These are phyloP conservation scores for Beaufortia kweichowensis DNA, from an alignment of 2,113 vertebrate species.

Conservation along the genomic window DNA sequence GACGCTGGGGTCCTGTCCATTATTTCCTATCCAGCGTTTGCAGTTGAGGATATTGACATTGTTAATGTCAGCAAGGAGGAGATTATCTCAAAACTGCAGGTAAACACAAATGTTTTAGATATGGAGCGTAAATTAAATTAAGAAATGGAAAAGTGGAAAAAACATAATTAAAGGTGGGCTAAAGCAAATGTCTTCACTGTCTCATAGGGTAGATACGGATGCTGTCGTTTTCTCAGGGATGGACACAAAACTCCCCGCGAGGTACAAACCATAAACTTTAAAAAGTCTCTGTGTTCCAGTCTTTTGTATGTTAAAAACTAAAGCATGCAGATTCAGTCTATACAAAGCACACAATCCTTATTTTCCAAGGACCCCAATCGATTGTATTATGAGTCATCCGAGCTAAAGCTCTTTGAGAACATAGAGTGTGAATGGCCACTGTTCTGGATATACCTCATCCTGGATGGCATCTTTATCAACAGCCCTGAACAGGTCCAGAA, in stretches of 20 bases:
- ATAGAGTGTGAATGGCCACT: constrained; percentile 97
- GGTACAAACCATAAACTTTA: constrained; percentile 64
- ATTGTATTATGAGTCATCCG: constrained; percentile 91
- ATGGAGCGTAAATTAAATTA: not conserved
- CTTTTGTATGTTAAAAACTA: not conserved
- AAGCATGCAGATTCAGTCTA: not conserved
- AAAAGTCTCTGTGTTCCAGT: not conserved
- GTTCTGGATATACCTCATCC: constrained; percentile 96
- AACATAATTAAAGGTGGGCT: not conserved
- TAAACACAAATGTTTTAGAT: not conserved
- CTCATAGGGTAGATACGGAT: constrained; percentile 89
- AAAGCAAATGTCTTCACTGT: not conserved
- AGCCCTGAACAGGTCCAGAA: constrained; percentile 83
- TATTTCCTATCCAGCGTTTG: constrained; percentile 92
- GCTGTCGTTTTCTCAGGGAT: constrained; percentile 92
- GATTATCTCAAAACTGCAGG: constrained; percentile 91
- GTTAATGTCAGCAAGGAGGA: constrained; percentile 92
- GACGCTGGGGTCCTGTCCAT: constrained; percentile 92
- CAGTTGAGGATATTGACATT: constrained; percentile 85
- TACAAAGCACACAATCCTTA: not conserved
- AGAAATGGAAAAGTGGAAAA: not conserved
- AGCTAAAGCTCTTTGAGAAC: constrained; percentile 95
- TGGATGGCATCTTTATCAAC: constrained; percentile 91
- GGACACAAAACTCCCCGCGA: constrained; percentile 94
- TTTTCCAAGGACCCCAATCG: constrained; percentile 82